Base-by-base conservation (phyloP, 1,140 invertebrate genomes). In the Meloidogyne hapla region DNA sequence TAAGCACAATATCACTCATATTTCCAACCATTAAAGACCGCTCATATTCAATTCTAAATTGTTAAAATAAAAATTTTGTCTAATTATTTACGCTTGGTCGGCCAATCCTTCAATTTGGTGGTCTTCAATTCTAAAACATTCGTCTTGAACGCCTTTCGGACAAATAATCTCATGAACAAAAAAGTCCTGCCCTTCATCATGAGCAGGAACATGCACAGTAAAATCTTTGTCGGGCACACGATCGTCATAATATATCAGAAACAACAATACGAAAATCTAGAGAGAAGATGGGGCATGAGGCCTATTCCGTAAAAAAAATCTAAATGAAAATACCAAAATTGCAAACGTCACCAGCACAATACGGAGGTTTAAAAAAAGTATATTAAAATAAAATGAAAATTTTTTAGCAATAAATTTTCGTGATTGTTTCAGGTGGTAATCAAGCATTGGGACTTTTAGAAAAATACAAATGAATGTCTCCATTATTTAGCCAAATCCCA, bases 101-200 rank as follows among this genome's bases (percentile, higher is more conserved):
- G 0, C 15, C 13, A 15, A 48, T 56, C 18, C 48, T 56, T 56
- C 48, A 56, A 56, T 5, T 8, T n/a, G 18, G 48, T 64, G n/a
- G 33, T 73, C 71, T 12, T 73, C 71, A n/a, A 73, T 64, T 38
- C 64, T 73, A 64, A 63, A 73, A 64, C 71, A 73, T 38, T 61
- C 28, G 15, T 73, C 48, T 56, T 56, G 8, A 1, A 40, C 25
- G 5, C 48, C 48, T 64, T 2, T 64, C 15, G 48, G 42, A 64
- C 71, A 73, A 13, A 73, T 73, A 28, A 63, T 28, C n/a, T 73
- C 71, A 28, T 73, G 71, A 18, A 73, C 3, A 15, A 63, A 23
- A 28, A 61, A 13, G 25, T 26, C 12, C 2, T 48, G 69, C 3
- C 62, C 15, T 63, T 72, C 15, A 38, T 26, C 25, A 4, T 18